Evolutionary conservation across 2,888 invertebrate genomes (phyloP), one percentile per base, ranked within the genome.

Genomic region (Drosophila robusta): DNA sequence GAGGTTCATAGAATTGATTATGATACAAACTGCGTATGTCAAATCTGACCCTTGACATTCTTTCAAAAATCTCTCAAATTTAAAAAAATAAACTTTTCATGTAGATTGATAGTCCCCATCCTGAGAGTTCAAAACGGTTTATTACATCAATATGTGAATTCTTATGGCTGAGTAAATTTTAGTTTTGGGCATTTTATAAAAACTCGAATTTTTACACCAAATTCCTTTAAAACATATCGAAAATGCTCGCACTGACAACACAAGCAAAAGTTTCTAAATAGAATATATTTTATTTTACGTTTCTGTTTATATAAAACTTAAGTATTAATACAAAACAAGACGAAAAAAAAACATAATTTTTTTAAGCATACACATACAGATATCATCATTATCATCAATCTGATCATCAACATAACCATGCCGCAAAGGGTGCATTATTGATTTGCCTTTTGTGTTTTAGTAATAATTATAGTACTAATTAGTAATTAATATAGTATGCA

Each of bases 251-350:
- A 18, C 18, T 18, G 18, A 18, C 1, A 18, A 18, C 12, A 1
- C 14, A 42, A n/a, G 4, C 8, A 29, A 22, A 9, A 39, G 38
- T 57, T 82, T 80, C 73, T 81, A 80, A 87, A 84, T 76, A 85
- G 70, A 82, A 81, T 86, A 78, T 78, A 77, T 57, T 82, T 68
- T 82, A 89, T 72, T 82, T 87, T 86, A 88, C 68, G 68, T 62
- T 75, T 72, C 66, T 75, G 73, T 76, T 75, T 80, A 75, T 84
- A 84, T 81, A 83, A 83, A 83, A 87, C 82, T 84, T 83, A 87
- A 84, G 52, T 73, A 85, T 79, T 74, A 84, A 78, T 74, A 81
- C 78, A 87, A 85, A 89, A 86, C 79, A 84, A 79, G 82, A 72
- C 72, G 71, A 50, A 77, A 86, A 85, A 75, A 77, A 78, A 84